Base-by-base conservation (phyloP, 2,113 vertebrate species). In the Chamaea fasciata region DNA sequence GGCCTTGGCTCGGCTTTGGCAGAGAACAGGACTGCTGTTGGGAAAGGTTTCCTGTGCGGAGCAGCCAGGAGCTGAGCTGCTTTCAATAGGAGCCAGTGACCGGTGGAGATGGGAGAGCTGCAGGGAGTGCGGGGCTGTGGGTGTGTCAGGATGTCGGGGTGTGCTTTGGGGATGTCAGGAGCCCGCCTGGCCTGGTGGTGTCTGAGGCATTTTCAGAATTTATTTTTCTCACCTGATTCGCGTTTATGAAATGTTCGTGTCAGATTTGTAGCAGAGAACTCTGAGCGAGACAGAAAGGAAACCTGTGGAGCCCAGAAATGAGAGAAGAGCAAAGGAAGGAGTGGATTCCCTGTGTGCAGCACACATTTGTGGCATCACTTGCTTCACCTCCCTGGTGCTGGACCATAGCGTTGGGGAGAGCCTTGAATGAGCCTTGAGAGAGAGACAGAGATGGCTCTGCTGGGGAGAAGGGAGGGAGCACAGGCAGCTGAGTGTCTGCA, bases 61-160 rank as follows among this genome's bases (percentile, higher is more conserved):
- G 68, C 68, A 92, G 83, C 80, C 74, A 73, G 89, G 74, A 92
- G 91, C 79, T 89, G 94, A 78, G 90, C 83, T 96, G 95, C n/a
- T 23, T 50, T 69, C 84, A 71, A 35, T n/a, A 22, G 71, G 55
- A 67, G 83, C 73, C 90, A 71, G 80, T 55, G 53, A 15, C 62
- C 50, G 8, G 31, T 31, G 85, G 56, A 49, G 75, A 92, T 93
- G 90, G 84, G 64, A 93, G 82, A 95, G 52, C 41, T 63, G 76
- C 82, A 26, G 86, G 79, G 78, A 78, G 12, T 67, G 74, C 73
- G 18, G 27, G 42, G 67, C 44, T 52, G 14, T 1, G 3, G 69
- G 23, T 1, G 4, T 62, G 53, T 55, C 68, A 2, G 59, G 37
- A 60, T 37, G 57, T 8, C 24, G 11, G 57, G 57, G 27, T 27